Evolutionary conservation across 2,888 invertebrate species (phyloP).

Genomic region (Napeogenes sylphis): DNA sequence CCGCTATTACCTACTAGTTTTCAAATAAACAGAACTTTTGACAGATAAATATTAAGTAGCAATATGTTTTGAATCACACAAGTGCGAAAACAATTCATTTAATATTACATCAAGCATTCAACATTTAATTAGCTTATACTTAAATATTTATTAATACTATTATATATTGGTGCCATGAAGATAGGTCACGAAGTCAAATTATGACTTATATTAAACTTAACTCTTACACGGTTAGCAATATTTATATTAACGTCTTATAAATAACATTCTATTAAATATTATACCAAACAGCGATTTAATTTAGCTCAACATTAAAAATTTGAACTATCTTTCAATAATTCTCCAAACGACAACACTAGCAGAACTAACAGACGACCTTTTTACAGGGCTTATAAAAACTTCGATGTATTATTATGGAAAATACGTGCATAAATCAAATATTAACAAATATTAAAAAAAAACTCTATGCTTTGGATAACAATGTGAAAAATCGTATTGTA

Average conservation of each 20-base stretch:
- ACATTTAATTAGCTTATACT: conserved; percentile 12
- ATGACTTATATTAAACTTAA: conserved; percentile 25
- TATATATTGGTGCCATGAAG: conserved; percentile 35
- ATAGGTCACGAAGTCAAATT: conserved; percentile 29
- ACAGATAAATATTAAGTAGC: not conserved
- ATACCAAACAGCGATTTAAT: conserved; percentile 18
- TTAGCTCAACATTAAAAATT: conserved; percentile 12
- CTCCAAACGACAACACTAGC: conserved; percentile 46
- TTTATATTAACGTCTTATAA: conserved; percentile 18
- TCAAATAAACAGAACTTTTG: no score
- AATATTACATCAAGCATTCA: conserved; percentile 16
- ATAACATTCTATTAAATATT: conserved; percentile 19
- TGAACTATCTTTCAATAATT: conserved; percentile 11
- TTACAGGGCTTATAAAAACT: conserved; percentile 22
- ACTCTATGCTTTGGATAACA: no score
- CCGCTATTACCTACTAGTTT: no score
- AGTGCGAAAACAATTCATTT: conserved; percentile 12
- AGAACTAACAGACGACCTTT: conserved; percentile 35
- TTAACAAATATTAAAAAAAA: no score
- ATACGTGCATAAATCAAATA: not conserved
- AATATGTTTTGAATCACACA: not conserved
- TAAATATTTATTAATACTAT: conserved; percentile 17
- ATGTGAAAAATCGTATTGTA: no score
- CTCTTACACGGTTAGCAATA: conserved; percentile 18
- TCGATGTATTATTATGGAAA: conserved; percentile 20